Conservation (phyloP, 2,888 invertebrate species). For the Oxycera nigricornis region DNA sequence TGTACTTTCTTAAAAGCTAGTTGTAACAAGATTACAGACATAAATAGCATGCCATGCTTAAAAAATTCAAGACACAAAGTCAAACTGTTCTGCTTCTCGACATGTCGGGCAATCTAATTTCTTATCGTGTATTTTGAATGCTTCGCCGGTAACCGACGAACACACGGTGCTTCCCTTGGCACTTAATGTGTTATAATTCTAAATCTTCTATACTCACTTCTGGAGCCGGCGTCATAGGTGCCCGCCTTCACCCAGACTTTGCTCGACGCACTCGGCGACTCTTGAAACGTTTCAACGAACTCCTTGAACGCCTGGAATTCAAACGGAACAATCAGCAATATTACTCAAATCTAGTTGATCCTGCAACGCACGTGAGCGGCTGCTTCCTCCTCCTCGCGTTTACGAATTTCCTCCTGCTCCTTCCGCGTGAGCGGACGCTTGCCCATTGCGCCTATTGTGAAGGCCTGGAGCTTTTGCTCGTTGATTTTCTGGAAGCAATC, state of each 20-base stretch:
- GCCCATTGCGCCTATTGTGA: constrained; percentile 76
- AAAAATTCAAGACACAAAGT: no score
- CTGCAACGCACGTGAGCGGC: constrained; percentile 89
- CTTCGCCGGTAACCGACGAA: no score
- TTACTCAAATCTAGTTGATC: no score
- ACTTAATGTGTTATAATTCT: no score
- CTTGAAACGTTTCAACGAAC: constrained; percentile 97
- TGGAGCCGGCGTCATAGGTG: constrained; percentile 92
- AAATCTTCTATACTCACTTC: constrained; percentile 70
- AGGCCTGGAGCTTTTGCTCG: constrained; percentile 79
- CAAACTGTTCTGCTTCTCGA: no score
- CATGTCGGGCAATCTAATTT: no score
- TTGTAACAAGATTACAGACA: no score
- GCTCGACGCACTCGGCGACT: constrained; percentile 76
- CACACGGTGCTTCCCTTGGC: no score
- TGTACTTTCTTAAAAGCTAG: no score
- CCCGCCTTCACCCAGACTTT: constrained; percentile 99
- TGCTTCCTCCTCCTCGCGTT: constrained; percentile 89
- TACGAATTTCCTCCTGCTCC: constrained; percentile 83
- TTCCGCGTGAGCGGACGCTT: constrained; percentile 77
- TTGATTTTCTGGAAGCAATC: constrained; percentile 65
- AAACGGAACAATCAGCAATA: no score
- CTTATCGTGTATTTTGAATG: no score
- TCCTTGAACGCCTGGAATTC: constrained; percentile 85
- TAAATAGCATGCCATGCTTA: no score